Percentiles rank a stretch among this genome's conserved stretches.
phyloP scores from a whole-genome alignment of 2,888 invertebrate genomes.

The Parnassius mnemosyne region DNA sequence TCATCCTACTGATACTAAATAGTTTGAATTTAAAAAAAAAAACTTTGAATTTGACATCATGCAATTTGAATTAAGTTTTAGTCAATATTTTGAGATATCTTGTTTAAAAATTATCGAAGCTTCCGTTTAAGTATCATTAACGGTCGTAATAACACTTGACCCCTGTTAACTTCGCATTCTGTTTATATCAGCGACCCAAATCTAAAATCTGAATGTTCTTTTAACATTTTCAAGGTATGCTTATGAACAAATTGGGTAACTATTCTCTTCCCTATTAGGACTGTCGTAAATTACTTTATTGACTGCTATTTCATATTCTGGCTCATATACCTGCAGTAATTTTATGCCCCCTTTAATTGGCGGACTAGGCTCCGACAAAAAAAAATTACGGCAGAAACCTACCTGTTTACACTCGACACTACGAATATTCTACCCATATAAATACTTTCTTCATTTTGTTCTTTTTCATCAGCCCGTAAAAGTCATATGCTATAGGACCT shows the following conservation, averaged over 20 bases:
- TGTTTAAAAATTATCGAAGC: slow-evolving; percentile 15
- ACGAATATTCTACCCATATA: too few relatives aligned
- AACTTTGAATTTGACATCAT: neutral
- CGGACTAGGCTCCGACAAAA: too few relatives aligned
- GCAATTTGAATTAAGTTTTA: too few relatives aligned
- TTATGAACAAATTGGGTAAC: slow-evolving; percentile 26
- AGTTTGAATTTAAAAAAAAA: neutral
- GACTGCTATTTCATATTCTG: neutral
- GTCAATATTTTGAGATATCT: too few relatives aligned
- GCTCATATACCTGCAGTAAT: slow-evolving; percentile 8
- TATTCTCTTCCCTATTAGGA: slow-evolving; percentile 23
- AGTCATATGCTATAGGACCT: too few relatives aligned
- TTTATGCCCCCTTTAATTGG: too few relatives aligned
- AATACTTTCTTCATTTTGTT: too few relatives aligned
- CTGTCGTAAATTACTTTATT: slow-evolving; percentile 10
- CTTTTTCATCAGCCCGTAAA: too few relatives aligned
- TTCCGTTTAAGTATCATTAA: slow-evolving; percentile 27
- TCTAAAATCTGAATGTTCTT: slow-evolving; percentile 32
- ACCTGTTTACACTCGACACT: too few relatives aligned
- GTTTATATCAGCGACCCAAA: slow-evolving; percentile 34
- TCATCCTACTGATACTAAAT: slow-evolving; percentile 9
- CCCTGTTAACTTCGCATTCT: slow-evolving; percentile 34
- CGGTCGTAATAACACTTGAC: slow-evolving; percentile 39
- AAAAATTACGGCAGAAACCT: too few relatives aligned
- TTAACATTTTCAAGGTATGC: slow-evolving; percentile 26